Evolutionary conservation across 2,888 invertebrate species (phyloP), one percentile per base, ranked within the genome.

Genomic region (Drosophila koepferae): DNA sequence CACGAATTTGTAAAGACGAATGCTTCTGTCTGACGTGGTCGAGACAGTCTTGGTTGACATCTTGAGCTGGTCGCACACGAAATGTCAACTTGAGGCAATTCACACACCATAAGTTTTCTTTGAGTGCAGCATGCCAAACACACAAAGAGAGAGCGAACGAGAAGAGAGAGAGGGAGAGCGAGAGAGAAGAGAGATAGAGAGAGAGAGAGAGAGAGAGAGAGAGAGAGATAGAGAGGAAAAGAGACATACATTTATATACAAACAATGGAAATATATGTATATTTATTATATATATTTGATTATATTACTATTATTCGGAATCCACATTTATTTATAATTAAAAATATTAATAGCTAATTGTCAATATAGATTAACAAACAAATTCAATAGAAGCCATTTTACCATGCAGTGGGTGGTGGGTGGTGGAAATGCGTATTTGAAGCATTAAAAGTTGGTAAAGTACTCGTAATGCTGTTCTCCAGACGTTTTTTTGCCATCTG

Each of bases 101-200:
- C 59, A 38, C 46, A 53, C n/a, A 46, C 58, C 66, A n/a, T n/a
- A 82, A 68, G 58, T 78, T 70, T 59, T 59, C 68, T 18, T 34
- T 34, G 48, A 48, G 10, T 23, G 49, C n/a, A 48, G 6, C 14
- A 20, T 20, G 18, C 2, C 20, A 44, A 38, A 5, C 14, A 38
- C 38, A 38, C 38, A 38, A 3, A 9, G 38, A 38, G 23, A 2
- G 23, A 23, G 23, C 23, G 23, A 20, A 20, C 1, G 20, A 20
- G 3, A 10, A 36, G 3, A 36, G 12, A 38, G 12, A 38, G 12
- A 38, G 10, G 0, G 12, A 38, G 14, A 38, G 34, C 9, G 8
- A 34, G 20, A 20, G 20, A 2, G 23, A 23, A 3, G 16, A n/a
- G n/a, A 41, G n/a, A n/a, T 3, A n/a, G 41, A 8, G 23, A 23